Conservation (phyloP, 2,113 vertebrate species). For the Terrapene triunguis region DNA sequence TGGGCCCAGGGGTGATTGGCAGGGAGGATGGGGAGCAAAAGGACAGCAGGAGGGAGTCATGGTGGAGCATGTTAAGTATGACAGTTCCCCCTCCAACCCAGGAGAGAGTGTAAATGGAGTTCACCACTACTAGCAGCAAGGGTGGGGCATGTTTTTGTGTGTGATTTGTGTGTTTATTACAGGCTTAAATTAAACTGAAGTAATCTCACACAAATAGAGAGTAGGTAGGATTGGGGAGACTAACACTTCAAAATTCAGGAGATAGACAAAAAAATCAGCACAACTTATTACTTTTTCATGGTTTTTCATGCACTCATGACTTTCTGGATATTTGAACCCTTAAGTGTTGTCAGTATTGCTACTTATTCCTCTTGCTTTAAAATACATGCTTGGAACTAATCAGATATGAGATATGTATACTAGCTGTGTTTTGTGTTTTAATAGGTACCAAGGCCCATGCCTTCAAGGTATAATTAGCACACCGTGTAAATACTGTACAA, state of each 20-base stretch:
- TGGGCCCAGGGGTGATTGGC: neutral
- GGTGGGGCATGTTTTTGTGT: neutral
- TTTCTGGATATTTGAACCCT: neutral
- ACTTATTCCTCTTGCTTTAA: neutral
- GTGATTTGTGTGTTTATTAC: neutral
- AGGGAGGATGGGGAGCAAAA: neutral
- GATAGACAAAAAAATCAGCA: neutral
- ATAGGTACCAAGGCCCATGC: neutral
- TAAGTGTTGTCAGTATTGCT: neutral
- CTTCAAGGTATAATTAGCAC: neutral
- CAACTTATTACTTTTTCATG: neutral
- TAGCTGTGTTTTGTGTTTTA: neutral
- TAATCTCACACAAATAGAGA: rapidly evolving
- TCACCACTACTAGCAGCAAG: neutral
- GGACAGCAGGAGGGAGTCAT: neutral
- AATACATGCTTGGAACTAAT: neutral
- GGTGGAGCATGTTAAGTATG: neutral
- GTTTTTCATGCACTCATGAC: neutral
- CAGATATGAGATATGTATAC: neutral
- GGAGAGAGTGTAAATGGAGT: neutral
- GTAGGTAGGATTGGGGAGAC: neutral
- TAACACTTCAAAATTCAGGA: neutral
- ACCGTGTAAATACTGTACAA: neutral
- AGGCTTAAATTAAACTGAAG: neutral
- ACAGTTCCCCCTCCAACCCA: neutral